Evolutionary conservation across 2,113 vertebrate species (phyloP), one percentile per base, ranked within the genome.

Genomic region (Macaca nemestrina): DNA sequence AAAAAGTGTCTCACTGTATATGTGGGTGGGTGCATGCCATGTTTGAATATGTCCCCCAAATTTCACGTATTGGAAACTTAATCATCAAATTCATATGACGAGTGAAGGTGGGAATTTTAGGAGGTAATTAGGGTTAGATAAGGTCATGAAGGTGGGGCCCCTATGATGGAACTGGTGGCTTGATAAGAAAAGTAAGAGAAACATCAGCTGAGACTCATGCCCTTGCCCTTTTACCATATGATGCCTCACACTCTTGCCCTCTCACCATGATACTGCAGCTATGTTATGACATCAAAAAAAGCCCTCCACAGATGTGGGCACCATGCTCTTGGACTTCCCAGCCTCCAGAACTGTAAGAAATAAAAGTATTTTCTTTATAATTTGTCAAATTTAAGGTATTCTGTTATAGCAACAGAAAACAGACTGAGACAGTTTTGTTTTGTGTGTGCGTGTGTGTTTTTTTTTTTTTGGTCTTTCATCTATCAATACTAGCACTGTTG

Each of bases 401-500:
- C 43, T 18, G 8, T 32, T 48, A 32, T 16, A 78, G 75, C 8
- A 78, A 48, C 16, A 48, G 75, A 48, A 73, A 48, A 18, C 43
- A 76, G 43, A 48, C 27, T 48, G 45, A 32, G 43, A 78, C 4
- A 0, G 38, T 78, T 5, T 50, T 14, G 48, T 50, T 50, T 50
- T 50, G 13, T 50, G 48, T 13, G 3, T 43, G 43, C 6, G 43
- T 43, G 43, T 43, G 43, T 48, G 0, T 10, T 10, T 50, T 50
- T 48, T 32, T 72, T 61, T 73, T 75, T 68, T 22, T 18, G 30
- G 4, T 75, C 30, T 55, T 52, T 68, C 18, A 35, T 6, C 30
- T 59, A 40, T 68, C 4, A 1, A 3, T 27, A 3, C 1, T 13
- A 3, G 5, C 59, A 61, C 1, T 5, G 3, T 45, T 59, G n/a